phyloP scores from a whole-genome alignment of 2,888 invertebrate species.

The Scrobipalpa costella region DNA sequence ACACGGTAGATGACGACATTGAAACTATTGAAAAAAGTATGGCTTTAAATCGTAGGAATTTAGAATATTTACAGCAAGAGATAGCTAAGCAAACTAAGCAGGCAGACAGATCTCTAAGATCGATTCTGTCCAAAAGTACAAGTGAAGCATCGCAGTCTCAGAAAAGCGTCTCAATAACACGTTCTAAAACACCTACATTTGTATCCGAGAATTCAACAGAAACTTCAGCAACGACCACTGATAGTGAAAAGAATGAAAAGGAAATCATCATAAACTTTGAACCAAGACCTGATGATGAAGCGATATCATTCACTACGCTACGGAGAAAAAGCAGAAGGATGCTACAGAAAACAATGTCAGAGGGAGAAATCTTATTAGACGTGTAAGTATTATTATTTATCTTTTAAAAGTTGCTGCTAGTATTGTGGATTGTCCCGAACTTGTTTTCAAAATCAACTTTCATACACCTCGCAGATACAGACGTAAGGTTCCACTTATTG shows the following conservation, averaged over 20 bases:
- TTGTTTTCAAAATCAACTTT: too few species aligned
- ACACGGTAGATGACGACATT: conserved; percentile 76
- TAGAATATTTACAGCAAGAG: conserved; percentile 78
- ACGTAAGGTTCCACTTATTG: too few species aligned
- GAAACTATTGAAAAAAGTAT: conserved; percentile 78
- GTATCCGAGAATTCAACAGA: conserved; percentile 79
- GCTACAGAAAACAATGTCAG: conserved; percentile 89
- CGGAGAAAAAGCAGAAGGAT: conserved; percentile 74
- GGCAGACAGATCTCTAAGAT: conserved; percentile 63
- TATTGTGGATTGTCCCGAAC: too few species aligned
- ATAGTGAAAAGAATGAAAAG: conserved; percentile 84
- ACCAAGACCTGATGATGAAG: conserved; percentile 85
- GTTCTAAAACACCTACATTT: conserved; percentile 76
- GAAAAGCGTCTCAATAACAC: conserved; percentile 66
- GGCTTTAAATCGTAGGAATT: conserved; percentile 74
- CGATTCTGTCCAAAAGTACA: conserved; percentile 72
- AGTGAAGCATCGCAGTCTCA: conserved; percentile 74
- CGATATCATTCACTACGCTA: conserved; percentile 82
- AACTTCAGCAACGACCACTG: conserved; percentile 76
- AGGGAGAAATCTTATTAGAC: conserved; percentile 88
- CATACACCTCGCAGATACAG: too few species aligned
- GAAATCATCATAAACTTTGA: conserved; percentile 95
- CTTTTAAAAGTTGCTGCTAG: too few species aligned
- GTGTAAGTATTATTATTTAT: conserved; percentile 65
- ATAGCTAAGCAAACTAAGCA: conserved; percentile 72